Base-by-base conservation (phyloP, 2,888 invertebrate species). In the Electrophaes corylata region DNA sequence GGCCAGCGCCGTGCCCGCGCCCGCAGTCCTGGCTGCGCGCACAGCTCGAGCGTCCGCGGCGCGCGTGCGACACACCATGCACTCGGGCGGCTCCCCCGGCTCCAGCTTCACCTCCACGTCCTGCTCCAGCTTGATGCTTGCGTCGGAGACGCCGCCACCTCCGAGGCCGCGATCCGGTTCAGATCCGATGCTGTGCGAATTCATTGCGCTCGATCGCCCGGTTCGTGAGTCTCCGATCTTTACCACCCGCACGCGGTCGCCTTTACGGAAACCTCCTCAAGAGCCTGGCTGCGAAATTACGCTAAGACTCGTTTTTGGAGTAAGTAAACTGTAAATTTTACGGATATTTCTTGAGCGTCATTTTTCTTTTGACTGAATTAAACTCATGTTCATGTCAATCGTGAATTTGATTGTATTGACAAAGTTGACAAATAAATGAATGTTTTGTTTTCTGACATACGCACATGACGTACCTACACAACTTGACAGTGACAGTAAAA, bases 81-180 rank as follows among this genome's bases (percentile, higher is more conserved):
- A 90, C 73, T 89, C 89, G 52, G 75, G 70, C 12, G 75, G 73
- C 72, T 89, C 89, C 29, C 73, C 77, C 2, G 37, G 37, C 70
- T 89, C 77, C 43, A 14, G 23, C 69, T 89, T 88, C 52, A 88
- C 83, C 41, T 62, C 66, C 58, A 84, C 71, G 1, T 47, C 41
- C 3, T 12, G 60, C 68, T 86, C 85, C 37, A 72, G 72, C 70
- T 84, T 85, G 41, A 62, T 60, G 5, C 69, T 62, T 57, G 70
- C 63, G 73, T 59, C 63, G 23, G 10, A 1, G 10, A n/a, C n/a
- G 16, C 51, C 12, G 18, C 45, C 18, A 18, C 35, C 31, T 10
- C 18, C 35, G 47, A 3, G 14, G 6, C 29, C 29, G 10, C 12
- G n/a, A 18, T n/a, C n/a, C n/a, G n/a, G n/a, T n/a, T n/a, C n/a